A percentile compares a stretch with the other conserved stretches of the same genome.
Conservation (phyloP, 1,140 invertebrate species). For the Diuraphis noxia region DNA sequence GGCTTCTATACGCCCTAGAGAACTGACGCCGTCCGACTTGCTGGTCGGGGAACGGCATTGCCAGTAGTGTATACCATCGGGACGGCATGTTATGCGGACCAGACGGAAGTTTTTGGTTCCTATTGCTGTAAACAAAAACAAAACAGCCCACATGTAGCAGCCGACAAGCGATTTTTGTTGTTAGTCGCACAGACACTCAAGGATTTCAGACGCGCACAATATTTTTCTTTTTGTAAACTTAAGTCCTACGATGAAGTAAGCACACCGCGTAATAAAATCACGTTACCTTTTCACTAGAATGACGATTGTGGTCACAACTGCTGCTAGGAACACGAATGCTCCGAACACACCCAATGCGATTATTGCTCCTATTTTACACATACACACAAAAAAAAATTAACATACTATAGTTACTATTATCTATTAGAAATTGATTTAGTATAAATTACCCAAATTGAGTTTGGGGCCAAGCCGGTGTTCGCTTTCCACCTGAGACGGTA, state of each 20-base stretch:
- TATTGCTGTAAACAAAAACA: conserved; percentile 57
- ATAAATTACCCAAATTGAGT: conserved; percentile 70
- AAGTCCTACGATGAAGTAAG: not conserved
- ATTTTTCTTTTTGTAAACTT: not conserved
- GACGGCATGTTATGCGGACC: conserved; percentile 67
- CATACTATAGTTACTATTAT: not conserved
- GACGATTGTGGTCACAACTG: conserved; percentile 85
- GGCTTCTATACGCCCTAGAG: conserved; percentile 72
- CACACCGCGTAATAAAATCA: not conserved
- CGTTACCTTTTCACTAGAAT: conserved; percentile 86
- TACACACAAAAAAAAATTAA: not conserved
- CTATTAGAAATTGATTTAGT: not conserved
- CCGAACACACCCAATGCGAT: conserved; percentile 88
- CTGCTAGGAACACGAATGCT: conserved; percentile 85
- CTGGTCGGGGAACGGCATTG: conserved; percentile 88
- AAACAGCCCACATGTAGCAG: conserved; percentile 53
- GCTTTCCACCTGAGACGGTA: conserved; percentile 69
- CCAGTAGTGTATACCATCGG: conserved; percentile 85
- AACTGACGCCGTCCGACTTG: conserved; percentile 83
- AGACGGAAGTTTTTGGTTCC: conserved; percentile 58
- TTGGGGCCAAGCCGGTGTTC: conserved; percentile 69
- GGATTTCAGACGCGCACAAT: conserved; percentile 27
- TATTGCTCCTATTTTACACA: conserved; percentile 69
- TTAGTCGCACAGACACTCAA: conserved; percentile 51
- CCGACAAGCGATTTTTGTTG: conserved; percentile 50